These are phyloP conservation scores for Apostichopus japonicus DNA, from an alignment of 35 echinoderm and acorn worm species.

Conservation along the genomic window DNA sequence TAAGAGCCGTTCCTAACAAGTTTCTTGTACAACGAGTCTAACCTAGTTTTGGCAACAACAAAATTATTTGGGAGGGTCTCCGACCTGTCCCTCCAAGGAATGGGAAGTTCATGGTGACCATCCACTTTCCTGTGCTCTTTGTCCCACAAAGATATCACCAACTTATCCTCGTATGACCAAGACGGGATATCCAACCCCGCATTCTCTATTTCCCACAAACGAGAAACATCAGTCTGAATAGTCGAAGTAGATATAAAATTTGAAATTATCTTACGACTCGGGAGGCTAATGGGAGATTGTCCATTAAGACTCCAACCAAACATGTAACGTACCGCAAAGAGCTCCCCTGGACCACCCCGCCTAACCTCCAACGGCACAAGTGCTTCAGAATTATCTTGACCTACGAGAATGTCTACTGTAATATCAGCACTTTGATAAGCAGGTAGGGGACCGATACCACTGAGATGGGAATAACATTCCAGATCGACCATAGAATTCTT, in stretches of 20 bases:
- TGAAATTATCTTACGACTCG: constrained; percentile 45
- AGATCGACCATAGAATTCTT: constrained; percentile 23
- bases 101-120: no score
- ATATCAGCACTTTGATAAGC: constrained; percentile 42
- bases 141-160: no score
- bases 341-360: constrained; percentile 36
- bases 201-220: no score
- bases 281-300: constrained; percentile 8
- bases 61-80: constrained; percentile 25
- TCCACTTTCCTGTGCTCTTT: no score
- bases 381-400: constrained; percentile 57
- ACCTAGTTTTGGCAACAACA: constrained; percentile 24
- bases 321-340: constrained; percentile 55
- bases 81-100: constrained; percentile 22
- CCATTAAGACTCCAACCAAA: constrained; percentile 66
- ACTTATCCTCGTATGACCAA: no score
- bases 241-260: constrained; percentile 40
- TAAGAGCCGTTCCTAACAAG: background rate
- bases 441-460: constrained; percentile 18
- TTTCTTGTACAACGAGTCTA: constrained; percentile 14
- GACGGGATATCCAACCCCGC: no score
- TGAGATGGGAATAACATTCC: constrained; percentile 16
- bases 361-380: constrained; percentile 49
- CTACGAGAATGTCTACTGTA: constrained; percentile 47
- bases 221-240: no score